These are phyloP conservation scores for Aleadryas rufinucha DNA, from an alignment of 2,113 vertebrate species.

Conservation along the genomic window DNA sequence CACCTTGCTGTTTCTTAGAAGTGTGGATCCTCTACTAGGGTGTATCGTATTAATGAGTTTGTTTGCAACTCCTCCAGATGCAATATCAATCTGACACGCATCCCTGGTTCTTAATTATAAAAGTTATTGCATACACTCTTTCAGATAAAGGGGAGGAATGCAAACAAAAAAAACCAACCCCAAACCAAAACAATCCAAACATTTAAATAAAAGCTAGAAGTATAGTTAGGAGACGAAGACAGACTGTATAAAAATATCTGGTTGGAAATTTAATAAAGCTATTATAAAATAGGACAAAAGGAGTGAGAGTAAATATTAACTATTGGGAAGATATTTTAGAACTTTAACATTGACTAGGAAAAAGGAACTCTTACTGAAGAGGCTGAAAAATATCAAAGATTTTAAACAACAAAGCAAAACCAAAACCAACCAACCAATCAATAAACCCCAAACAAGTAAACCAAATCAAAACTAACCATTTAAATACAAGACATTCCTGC, in stretches of 20 bases:
- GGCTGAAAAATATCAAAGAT: not conserved
- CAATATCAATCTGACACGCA: not conserved
- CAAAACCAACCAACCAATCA: not conserved
- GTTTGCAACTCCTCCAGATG: not conserved
- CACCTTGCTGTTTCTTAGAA: not conserved
- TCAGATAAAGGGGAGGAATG: not conserved
- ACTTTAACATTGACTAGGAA: not conserved
- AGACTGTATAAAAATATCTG: not conserved
- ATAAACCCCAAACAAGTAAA: not conserved
- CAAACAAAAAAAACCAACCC: not conserved
- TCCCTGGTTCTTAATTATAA: not conserved
- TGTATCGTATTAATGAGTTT: not conserved
- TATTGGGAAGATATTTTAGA: not conserved
- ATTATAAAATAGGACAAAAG: not conserved
- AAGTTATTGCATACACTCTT: not conserved
- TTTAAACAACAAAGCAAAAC: not conserved
- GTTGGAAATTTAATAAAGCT: not conserved
- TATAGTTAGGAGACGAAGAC: not conserved
- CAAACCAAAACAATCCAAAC: not conserved
- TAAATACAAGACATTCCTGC: not conserved
- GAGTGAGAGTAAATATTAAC: not conserved
- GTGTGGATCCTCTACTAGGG: fast-evolving
- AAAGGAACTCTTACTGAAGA: not conserved
- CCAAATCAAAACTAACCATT: not conserved
- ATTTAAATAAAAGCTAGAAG: not conserved